These are phyloP conservation scores for Drosophila yakuba DNA, from an alignment of 1,140 invertebrate species.

Conservation along the genomic window DNA sequence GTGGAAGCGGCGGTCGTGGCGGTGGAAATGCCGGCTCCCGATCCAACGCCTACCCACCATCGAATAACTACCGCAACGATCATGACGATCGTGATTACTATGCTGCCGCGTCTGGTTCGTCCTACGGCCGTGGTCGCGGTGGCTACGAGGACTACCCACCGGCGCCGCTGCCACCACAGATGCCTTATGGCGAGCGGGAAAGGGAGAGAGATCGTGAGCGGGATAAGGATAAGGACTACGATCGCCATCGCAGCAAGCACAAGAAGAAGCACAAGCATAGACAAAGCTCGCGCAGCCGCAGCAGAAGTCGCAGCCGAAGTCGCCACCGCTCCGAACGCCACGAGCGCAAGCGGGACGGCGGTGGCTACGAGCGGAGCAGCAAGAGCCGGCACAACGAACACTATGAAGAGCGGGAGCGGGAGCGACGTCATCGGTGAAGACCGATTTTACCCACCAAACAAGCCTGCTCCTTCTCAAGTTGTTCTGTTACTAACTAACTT, in stretches of 20 bases:
- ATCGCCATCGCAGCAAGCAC: constrained; percentile 73
- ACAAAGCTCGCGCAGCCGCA: constrained; percentile 72
- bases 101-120: constrained; percentile 35
- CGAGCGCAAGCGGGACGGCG: constrained; percentile 43
- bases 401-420: constrained; percentile 59
- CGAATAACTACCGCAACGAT: constrained; percentile 69
- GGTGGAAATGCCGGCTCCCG: constrained; percentile 18
- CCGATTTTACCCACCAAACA: neutral
- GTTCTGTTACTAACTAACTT: constrained; percentile 19
- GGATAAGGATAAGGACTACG: constrained; percentile 47
- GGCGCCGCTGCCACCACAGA: constrained; percentile 12
- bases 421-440: constrained; percentile 66
- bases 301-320: constrained; percentile 62
- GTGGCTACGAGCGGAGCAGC: constrained; percentile 48
- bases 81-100: constrained; percentile 76
- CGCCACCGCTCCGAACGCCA: constrained; percentile 40
- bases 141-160: constrained; percentile 70
- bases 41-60: constrained; percentile 31
- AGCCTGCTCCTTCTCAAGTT: constrained; percentile 17
- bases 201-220: constrained; percentile 27
- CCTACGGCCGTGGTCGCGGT: constrained; percentile 49
- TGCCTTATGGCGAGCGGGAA: constrained; percentile 34
- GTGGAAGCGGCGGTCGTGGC: constrained; percentile 31
- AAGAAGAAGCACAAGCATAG: constrained; percentile 82
- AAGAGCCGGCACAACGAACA: constrained; percentile 59